Base-by-base conservation (phyloP, 23 tunicate genomes). In the Trididemnum clinides region DNA sequence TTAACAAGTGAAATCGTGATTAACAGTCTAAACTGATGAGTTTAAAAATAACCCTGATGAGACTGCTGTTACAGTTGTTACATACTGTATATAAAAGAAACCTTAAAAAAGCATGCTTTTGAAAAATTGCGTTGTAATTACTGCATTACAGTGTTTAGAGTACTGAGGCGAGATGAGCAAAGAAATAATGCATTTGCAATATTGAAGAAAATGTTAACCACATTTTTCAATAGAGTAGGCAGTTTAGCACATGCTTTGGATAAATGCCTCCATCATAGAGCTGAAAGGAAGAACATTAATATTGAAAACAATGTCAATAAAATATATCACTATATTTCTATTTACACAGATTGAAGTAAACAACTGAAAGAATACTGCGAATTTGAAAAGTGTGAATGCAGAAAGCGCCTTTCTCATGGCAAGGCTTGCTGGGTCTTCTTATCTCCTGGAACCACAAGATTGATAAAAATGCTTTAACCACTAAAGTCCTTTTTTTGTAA, bases 361-460 rank as follows among this genome's bases (percentile, higher is more conserved):
- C n/a, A n/a, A n/a, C n/a, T n/a, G n/a, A n/a, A n/a, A n/a, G n/a
- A 71, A 71, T 71, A 33, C 78, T 71, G 78, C 29, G 78, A 71
- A 71, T 71, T 71, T 30, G 78, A 51, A 71, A 71, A 71, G 6
- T 71, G 50, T 71, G 49, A 71, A 71, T 71, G 29, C 51, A 71
- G 29, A 51, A 71, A 18, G 27, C 82, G 39, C 29, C 82, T 76
- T 70, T 76, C 82, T 38, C 28, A 76, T 71, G 6, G 82, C 82
- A 76, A 71, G 77, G 29, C 77, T 71, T 66, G 82, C 28, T 76
- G 82, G 82, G 69, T 76, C 82, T 76, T 66, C 82, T 76, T 76
- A 33, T 76, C 39, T 76, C 82, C 82, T 76, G 82, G 28, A 76
- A 76, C 39, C 39, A 20, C 82, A 76, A 76, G 82, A 76, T 30